Evolutionary conservation across 1,140 invertebrate species (phyloP), one percentile per base, ranked within the genome.

Genomic region (Meloidogyne hapla): DNA sequence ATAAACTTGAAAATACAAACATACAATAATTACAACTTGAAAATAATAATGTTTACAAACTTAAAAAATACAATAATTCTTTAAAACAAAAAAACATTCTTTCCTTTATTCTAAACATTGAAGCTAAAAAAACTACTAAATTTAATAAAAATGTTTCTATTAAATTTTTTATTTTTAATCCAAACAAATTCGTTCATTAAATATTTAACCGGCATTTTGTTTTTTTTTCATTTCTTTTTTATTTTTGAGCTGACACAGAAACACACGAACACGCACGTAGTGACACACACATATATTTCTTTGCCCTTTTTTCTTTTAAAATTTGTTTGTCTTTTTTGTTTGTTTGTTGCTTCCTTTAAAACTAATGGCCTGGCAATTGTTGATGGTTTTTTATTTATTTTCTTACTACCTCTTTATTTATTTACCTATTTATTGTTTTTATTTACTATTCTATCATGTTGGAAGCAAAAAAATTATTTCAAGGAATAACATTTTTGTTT

Each of bases 141-240:
- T 12, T n/a, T n/a, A n/a, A 56, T 13, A 56, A 18, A 56, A 56
- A 56, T 56, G 48, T 56, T 56, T 56, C 48, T 0, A n/a, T n/a
- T 33, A 33, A n/a, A 15, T 45, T 45, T 42, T 12, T 45, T 15
- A 2, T 1, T 56, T 56, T 56, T 56, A 56, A 56, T 56, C 48
- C 48, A 21, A 56, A 56, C 48, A 56, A 56, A 56, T 56, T 56
- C n/a, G 48, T 56, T n/a, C n/a, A n/a, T 56, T 56, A 56, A n/a
- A 56, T 56, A 56, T n/a, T 56, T 56, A 56, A 56, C 48, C 48
- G n/a, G 18, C 18, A 56, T n/a, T n/a, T 33, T 33, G 4, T 8
- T n/a, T 56, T 56, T n/a, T 56, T 56, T 56, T 18, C 48, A 15
- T 45, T 18, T 56, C 8, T 6, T 56, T 18, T 56, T 21, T n/a